A percentile compares a stretch with the other conserved stretches of the same genome.
These are phyloP conservation scores for Pocillopora meandrina DNA, from an alignment of 92 coral and sea anemone species.

Conservation along the genomic window DNA sequence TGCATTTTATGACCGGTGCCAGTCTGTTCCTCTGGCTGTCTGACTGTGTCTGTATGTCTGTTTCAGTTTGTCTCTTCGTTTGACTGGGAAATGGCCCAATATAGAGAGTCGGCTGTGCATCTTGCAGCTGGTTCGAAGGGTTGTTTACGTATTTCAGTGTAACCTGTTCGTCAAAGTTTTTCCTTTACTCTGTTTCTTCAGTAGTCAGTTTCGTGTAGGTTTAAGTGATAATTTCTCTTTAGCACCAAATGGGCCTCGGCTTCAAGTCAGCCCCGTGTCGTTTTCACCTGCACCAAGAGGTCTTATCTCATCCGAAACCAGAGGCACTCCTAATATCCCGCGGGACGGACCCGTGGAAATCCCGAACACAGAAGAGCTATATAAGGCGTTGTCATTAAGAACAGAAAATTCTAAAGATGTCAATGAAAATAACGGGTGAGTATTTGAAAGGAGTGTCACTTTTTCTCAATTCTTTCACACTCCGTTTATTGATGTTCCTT, in stretches of 20 bases:
- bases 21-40: no score
- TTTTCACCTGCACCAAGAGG: conserved; percentile 89
- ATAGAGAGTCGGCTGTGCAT: no score
- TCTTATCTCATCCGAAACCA: conserved; percentile 28
- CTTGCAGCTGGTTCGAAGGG: no score
- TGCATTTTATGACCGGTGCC: no score
- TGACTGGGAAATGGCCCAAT: no score
- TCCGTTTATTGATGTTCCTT: background rate
- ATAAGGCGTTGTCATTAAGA: conserved; percentile 71
- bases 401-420: conserved; percentile 56
- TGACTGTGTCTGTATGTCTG: no score
- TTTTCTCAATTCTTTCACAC: background rate
- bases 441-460: conserved; percentile 4
- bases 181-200: no score
- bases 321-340: conserved; percentile 53
- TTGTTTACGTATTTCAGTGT: no score
- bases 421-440: conserved; percentile 56
- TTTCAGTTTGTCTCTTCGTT: no score
- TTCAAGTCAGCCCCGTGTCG: conserved; percentile 74
- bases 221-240: conserved; percentile 6
- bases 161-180: no score
- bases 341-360: conserved; percentile 79
- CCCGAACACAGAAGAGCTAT: conserved; percentile 93
- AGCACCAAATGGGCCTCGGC: conserved; percentile 81
- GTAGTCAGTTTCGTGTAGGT: background rate